phyloP scores from a whole-genome alignment of 2,113 vertebrate genomes.

The Nibea coibor region DNA sequence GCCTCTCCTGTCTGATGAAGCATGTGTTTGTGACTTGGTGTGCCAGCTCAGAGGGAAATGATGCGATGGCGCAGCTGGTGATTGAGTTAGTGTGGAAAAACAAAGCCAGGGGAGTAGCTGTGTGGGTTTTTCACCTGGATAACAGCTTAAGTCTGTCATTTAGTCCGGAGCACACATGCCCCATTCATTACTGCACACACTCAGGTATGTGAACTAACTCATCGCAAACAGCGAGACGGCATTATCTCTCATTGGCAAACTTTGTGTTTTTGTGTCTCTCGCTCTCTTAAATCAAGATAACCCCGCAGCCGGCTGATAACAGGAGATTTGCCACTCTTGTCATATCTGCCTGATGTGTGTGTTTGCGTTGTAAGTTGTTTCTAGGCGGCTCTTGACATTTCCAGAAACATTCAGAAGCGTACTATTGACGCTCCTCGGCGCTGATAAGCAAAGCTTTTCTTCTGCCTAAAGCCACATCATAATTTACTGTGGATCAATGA shows the following conservation, averaged over 20 bases:
- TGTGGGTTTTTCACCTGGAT: background rate
- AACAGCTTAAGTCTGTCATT: background rate
- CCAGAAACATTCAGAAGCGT: background rate
- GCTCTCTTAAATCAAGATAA: background rate
- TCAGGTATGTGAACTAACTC: background rate
- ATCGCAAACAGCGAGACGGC: background rate
- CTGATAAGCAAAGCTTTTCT: background rate
- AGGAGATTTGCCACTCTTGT: background rate
- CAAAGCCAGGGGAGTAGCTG: background rate
- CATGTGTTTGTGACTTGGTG: conserved; percentile 34
- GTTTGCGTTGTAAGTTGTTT: background rate
- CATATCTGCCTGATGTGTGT: background rate
- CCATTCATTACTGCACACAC: no score
- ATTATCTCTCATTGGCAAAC: no score
- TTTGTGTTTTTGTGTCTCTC: background rate
- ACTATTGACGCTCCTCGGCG: background rate
- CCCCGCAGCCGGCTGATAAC: background rate
- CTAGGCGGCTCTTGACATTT: background rate
- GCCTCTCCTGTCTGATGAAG: conserved; percentile 13
- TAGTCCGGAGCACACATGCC: conserved; percentile 7
- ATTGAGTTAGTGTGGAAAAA: conserved; percentile 17
- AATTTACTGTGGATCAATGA: background rate
- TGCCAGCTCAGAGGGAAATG: conserved; percentile 32
- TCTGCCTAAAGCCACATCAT: background rate
- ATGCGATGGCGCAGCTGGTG: conserved; percentile 18